Percentiles rank a stretch among this genome's conserved stretches.
Evolutionary conservation across 2,113 vertebrate species (phyloP).

Genomic region (Stigmatopora nigra): DNA sequence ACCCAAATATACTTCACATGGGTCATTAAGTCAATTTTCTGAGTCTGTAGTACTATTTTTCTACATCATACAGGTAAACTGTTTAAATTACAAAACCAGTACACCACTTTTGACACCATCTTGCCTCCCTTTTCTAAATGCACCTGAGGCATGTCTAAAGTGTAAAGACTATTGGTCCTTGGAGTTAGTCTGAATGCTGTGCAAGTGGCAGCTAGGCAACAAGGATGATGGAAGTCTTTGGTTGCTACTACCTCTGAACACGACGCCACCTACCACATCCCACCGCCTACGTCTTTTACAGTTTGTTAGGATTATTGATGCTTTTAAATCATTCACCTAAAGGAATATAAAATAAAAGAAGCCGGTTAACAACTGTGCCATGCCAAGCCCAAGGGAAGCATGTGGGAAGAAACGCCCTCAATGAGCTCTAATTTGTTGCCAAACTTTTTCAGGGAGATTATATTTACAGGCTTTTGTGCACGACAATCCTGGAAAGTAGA

Average conservation of each 20-base stretch:
- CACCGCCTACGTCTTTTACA: slow-evolving; percentile 22
- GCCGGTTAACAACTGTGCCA: background rate
- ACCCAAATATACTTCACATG: too few relatives aligned
- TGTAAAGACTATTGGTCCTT: slow-evolving; percentile 21
- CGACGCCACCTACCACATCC: slow-evolving; percentile 13
- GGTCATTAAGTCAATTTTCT: background rate
- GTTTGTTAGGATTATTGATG: slow-evolving; percentile 11
- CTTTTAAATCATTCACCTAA: slow-evolving; percentile 12
- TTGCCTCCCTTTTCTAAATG: background rate
- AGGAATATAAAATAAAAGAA: slow-evolving; percentile 2
- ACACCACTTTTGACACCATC: background rate
- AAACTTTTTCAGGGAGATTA: slow-evolving; percentile 1
- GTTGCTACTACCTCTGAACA: slow-evolving; percentile 24
- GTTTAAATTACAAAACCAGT: background rate
- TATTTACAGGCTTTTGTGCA: too few relatives aligned
- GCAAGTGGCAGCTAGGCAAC: slow-evolving; percentile 64
- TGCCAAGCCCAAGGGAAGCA: background rate
- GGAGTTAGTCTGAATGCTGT: slow-evolving; percentile 23
- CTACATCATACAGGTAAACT: background rate
- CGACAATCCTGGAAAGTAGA: slow-evolving; percentile 14
- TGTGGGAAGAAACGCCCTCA: background rate
- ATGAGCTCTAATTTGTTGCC: background rate
- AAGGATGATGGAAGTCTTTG: slow-evolving; percentile 28
- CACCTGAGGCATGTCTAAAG: slow-evolving; percentile 7
- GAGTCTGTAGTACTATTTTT: background rate